These are phyloP conservation scores for Halcyon leucocephala DNA, from an alignment of 2,797 vertebrate genomes.

Conservation along the genomic window DNA sequence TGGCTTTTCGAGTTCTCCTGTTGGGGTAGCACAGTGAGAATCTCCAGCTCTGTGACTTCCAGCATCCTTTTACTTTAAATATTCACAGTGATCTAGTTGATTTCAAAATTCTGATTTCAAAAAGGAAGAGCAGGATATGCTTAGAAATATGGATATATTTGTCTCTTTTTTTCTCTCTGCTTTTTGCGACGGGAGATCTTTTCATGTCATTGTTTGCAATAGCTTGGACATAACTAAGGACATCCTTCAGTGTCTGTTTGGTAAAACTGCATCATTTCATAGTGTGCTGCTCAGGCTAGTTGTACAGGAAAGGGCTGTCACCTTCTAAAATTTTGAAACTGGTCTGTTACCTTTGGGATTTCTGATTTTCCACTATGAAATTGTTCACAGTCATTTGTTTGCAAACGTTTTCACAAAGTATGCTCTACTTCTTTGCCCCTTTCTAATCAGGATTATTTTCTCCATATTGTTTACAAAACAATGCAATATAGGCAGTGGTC, in stretches of 20 bases:
- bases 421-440: background rate
- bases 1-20: background rate
- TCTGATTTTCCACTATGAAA: background rate
- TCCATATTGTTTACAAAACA: background rate
- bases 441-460: background rate
- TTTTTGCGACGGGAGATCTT: background rate
- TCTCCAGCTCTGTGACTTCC: background rate
- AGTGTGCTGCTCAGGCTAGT: background rate
- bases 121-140: background rate
- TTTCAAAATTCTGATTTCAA: background rate
- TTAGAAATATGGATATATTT: background rate
- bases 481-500: accelerated
- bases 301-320: background rate
- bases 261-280: background rate
- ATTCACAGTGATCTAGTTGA: background rate
- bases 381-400: background rate
- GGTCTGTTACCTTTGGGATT: background rate
- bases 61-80: background rate
- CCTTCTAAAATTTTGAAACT: background rate
- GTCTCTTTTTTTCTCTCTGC: background rate
- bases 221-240: background rate
- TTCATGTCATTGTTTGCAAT: background rate
- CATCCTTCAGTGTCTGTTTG: background rate
- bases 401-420: accelerated
- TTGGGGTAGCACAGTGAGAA: background rate